These are phyloP conservation scores for Hippocampus abdominalis DNA, from an alignment of 2,113 vertebrate species.

Conservation along the genomic window DNA sequence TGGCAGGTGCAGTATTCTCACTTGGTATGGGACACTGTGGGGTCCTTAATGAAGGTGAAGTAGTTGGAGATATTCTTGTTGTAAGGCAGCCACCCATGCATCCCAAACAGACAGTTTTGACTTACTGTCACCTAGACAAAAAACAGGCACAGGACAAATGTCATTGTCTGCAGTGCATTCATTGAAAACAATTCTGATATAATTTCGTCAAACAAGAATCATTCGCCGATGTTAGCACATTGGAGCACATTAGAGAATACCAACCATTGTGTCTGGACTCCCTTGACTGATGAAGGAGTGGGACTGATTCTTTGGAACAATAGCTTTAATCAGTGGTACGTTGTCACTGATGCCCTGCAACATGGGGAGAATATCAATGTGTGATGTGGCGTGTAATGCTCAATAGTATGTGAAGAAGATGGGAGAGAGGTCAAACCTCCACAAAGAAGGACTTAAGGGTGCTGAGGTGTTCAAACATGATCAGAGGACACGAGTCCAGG, in stretches of 20 bases:
- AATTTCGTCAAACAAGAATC: background rate
- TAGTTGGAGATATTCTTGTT: conserved; percentile 97
- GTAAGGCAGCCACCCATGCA: conserved; percentile 94
- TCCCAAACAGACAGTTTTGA: conserved; percentile 86
- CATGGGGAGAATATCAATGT: background rate
- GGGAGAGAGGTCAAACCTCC: conserved; percentile 74
- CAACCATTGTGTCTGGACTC: conserved; percentile 93
- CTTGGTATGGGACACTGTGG: conserved; percentile 90
- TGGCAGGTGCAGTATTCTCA: conserved; percentile 63
- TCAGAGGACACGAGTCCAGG: conserved; percentile 81
- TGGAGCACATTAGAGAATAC: conserved; percentile 25
- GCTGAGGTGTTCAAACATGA: conserved; percentile 86
- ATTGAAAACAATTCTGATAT: background rate
- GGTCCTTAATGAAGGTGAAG: conserved; percentile 96
- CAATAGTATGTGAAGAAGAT: background rate
- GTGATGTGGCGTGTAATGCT: background rate
- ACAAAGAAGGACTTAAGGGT: conserved; percentile 97
- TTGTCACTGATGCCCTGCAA: conserved; percentile 91
- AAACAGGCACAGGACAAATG: background rate
- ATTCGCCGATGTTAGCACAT: background rate
- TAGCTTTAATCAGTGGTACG: conserved; percentile 85
- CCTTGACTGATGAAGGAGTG: conserved; percentile 97
- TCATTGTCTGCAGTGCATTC: background rate
- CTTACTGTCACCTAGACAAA: conserved; percentile 82
- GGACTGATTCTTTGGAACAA: conserved; percentile 91